Conservation (phyloP, 2,797 vertebrate genomes). For the Phyllotis vaccarum region DNA sequence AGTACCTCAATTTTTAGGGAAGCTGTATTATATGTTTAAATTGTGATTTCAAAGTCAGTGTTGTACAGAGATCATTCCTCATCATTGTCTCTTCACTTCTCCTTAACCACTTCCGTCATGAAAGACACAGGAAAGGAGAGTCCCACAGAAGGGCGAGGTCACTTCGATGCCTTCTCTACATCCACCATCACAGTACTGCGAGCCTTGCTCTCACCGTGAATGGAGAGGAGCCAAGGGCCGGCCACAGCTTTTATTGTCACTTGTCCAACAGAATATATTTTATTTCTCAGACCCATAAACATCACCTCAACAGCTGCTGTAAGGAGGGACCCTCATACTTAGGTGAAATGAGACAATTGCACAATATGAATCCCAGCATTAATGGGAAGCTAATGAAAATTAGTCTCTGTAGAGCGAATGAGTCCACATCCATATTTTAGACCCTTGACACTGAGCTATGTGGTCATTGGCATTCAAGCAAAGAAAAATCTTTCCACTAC, state of each 20-base stretch:
- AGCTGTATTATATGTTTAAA: constrained; percentile 14
- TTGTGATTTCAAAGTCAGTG: constrained; percentile 61
- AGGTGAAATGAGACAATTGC: constrained; percentile 79
- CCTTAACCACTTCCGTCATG: constrained; percentile 67
- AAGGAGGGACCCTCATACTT: constrained; percentile 58
- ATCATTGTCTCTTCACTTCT: constrained; percentile 50
- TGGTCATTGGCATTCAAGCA: constrained; percentile 76
- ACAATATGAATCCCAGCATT: constrained; percentile 84
- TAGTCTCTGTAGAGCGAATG: constrained; percentile 25
- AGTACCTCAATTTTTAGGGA: not conserved
- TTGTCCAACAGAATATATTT: constrained; percentile 86
- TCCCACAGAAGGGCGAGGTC: constrained; percentile 58
- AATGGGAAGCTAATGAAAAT: constrained; percentile 85
- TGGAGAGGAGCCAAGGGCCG: constrained; percentile 42
- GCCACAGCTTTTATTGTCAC: constrained; percentile 80
- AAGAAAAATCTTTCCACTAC: constrained; percentile 70
- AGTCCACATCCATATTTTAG: constrained; percentile 67
- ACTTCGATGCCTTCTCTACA: constrained; percentile 68
- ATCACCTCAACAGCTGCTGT: constrained; percentile 68
- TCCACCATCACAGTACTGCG: constrained; percentile 22
- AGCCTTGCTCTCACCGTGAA: not conserved
- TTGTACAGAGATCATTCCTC: constrained; percentile 43
- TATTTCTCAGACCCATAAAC: constrained; percentile 81
- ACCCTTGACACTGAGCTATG: constrained; percentile 75
- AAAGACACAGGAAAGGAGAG: constrained; percentile 46